Evolutionary conservation across 1,140 invertebrate genomes (phyloP), one percentile per base, ranked within the genome.

Genomic region (Drosophila insularis): DNA sequence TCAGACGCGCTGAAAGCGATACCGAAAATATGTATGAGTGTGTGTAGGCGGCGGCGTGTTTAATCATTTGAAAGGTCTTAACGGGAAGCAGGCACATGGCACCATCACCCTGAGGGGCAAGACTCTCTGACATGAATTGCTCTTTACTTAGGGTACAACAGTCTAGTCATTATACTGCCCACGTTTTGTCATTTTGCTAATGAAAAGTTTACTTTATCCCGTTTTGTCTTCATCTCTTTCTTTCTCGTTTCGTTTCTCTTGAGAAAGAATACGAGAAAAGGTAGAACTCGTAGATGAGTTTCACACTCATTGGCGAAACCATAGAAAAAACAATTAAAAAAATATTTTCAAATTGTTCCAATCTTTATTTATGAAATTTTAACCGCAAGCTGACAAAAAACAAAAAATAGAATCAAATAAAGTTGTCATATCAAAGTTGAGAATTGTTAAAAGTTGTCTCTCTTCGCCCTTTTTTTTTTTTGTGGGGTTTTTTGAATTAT

Each of bases 31-130:
- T 50, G 43, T 50, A 0, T 8, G 14, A 2, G 40, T 43, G 14
- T 43, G 14, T 17, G 19, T 50, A 50, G 43, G 43, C 43, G 43
- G 7, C 43, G 71, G 74, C 66, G 71, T 77, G 74, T 74, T 77
- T 74, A 77, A 77, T 77, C 71, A 77, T 70, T 69, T 46, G 74
- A 74, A 77, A 77, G 62, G 73, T 64, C 63, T 76, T 76, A 68
- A 61, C 59, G 8, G 53, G 19, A 54, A 32, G 35, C 53, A 31
- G 55, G 17, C 61, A 13, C 35, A 19, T 63, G 54, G 54, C 40
- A 68, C 10, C 10, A 63, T 43, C 70, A 60, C 64, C 70, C 55
- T n/a, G 31, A 64, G 39, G 60, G 59, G 46, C 46, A 68, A 40
- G 62, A 66, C 17, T 19, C 17, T 32, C 23, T 2, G 6, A 50